phyloP scores from a whole-genome alignment of 1,140 invertebrate genomes.

The Euura saliciscinereae region DNA sequence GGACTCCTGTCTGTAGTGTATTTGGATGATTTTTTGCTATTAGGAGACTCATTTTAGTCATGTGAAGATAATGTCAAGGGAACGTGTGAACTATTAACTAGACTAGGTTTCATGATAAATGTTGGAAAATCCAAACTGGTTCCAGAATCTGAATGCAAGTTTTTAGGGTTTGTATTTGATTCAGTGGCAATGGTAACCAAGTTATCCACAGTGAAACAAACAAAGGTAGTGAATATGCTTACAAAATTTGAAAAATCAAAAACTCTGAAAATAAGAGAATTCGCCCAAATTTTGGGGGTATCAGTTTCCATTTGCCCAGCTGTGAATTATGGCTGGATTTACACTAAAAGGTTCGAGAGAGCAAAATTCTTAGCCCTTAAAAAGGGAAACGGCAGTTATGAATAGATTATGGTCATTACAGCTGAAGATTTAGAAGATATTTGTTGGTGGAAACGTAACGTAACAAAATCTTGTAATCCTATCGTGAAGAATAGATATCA shows the following conservation, averaged over 20 bases:
- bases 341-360: too few relatives aligned
- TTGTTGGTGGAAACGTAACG: too few relatives aligned
- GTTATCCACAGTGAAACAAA: constrained; percentile 22
- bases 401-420: too few relatives aligned
- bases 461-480: too few relatives aligned
- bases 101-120: constrained; percentile 27
- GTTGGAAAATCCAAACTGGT: constrained; percentile 15
- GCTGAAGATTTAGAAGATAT: too few relatives aligned
- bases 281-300: constrained; percentile 30
- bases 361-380: too few relatives aligned
- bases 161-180: constrained; percentile 37
- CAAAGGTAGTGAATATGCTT: constrained; percentile 12
- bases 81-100: constrained; percentile 19
- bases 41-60: background rate
- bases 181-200: constrained; percentile 22
- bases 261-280: constrained; percentile 31
- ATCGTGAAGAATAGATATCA: too few relatives aligned
- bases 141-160: constrained; percentile 21
- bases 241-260: constrained; percentile 16
- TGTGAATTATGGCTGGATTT: too few relatives aligned
- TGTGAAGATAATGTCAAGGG: constrained; percentile 3
- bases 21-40: background rate
- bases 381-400: too few relatives aligned
- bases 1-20: constrained; percentile 14
- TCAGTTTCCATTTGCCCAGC: too few relatives aligned